These are phyloP conservation scores for Macaria notata DNA, from an alignment of 2,888 invertebrate genomes.

Conservation along the genomic window DNA sequence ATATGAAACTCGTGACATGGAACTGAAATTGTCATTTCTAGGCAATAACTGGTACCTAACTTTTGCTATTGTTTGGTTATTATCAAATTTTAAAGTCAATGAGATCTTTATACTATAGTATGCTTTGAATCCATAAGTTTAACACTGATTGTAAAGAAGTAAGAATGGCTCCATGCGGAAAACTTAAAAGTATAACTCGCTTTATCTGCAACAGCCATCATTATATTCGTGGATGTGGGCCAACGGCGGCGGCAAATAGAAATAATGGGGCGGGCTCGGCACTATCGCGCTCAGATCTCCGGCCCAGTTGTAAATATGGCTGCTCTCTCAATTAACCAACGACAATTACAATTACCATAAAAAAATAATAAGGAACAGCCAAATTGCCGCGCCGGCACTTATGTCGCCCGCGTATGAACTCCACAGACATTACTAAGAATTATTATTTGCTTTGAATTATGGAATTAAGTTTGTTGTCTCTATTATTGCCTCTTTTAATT, in stretches of 20 bases:
- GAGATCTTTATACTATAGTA: no score
- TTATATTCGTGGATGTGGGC: slow-evolving; percentile 41
- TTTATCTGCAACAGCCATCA: slow-evolving; percentile 37
- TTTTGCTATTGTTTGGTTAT: no score
- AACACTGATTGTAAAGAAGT: no score
- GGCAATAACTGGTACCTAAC: no score
- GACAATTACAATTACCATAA: slow-evolving; percentile 75
- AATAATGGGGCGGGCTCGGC: slow-evolving; percentile 57
- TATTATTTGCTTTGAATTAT: slow-evolving; percentile 50
- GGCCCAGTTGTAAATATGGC: slow-evolving; percentile 62
- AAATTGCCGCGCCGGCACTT: slow-evolving; percentile 58
- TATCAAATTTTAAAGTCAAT: no score
- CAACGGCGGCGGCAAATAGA: slow-evolving; percentile 54
- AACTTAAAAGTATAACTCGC: slow-evolving; percentile 30
- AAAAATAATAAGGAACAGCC: slow-evolving; percentile 70
- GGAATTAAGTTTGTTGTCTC: slow-evolving; percentile 41
- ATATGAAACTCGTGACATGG: not conserved
- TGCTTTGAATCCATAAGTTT: no score
- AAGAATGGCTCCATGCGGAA: not conserved
- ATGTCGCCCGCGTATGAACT: slow-evolving; percentile 44
- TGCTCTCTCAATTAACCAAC: slow-evolving; percentile 68
- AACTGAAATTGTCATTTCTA: not conserved
- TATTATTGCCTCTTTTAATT: slow-evolving; percentile 28
- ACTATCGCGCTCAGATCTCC: slow-evolving; percentile 61
- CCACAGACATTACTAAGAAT: slow-evolving; percentile 44